Conservation (phyloP, 2,888 invertebrate genomes). For the Dynastes hyllus region DNA sequence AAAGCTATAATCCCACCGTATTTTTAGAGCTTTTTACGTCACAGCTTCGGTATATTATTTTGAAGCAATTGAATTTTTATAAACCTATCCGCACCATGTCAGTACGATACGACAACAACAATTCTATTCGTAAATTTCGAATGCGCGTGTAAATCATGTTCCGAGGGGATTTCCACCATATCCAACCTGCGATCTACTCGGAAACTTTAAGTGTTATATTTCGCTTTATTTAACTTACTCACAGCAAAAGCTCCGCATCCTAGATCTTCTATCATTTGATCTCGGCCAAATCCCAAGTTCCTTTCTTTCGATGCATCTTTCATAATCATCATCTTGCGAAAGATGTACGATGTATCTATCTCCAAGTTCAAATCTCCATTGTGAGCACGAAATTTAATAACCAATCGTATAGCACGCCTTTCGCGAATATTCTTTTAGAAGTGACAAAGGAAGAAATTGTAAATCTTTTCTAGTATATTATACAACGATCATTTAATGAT, state of each 20-base stretch:
- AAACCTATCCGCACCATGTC: too few relatives aligned
- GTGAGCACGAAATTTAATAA: constrained; percentile 11
- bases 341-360: background rate
- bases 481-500: too few relatives aligned
- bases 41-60: background rate
- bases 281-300: constrained; percentile 13
- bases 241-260: background rate
- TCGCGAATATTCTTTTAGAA: background rate
- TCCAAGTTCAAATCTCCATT: constrained; percentile 24
- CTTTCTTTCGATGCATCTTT: constrained; percentile 24
- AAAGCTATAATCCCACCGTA: too few relatives aligned
- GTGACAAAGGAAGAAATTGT: too few relatives aligned
- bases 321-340: constrained; percentile 16
- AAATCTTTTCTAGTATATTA: too few relatives aligned
- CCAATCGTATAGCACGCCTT: background rate
- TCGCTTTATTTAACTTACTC: background rate
- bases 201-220: constrained; percentile 16
- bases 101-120: background rate
- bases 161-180: background rate
- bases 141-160: constrained; percentile 2
- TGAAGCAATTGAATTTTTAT: background rate
- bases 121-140: constrained; percentile 7
- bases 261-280: constrained; percentile 22
- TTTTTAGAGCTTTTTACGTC: too few relatives aligned
- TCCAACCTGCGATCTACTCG: background rate